Base-by-base conservation (phyloP, 2,113 vertebrate genomes). In the Conger conger region DNA sequence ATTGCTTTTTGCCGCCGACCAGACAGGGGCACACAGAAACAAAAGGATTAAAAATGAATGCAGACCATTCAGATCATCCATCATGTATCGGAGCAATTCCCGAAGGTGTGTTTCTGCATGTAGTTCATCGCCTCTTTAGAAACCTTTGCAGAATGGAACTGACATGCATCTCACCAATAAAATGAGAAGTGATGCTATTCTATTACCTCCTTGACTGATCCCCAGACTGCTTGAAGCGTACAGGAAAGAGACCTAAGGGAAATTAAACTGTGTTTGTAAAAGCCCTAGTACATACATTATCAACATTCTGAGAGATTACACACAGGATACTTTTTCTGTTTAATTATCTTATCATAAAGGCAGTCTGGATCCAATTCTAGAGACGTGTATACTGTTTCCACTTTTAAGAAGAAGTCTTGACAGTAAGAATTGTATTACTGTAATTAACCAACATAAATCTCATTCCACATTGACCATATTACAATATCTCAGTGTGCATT, bases 31-130 rank as follows among this genome's bases (percentile, higher is more conserved):
- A 73, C 30, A 73, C 68, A 73, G 33, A 73, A 73, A 73, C 68
- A 73, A 33, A 50, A 73, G 68, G 68, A 73, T 73, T 73, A 73
- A 73, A 73, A 73, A 73, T 73, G 68, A 73, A 73, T 73, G 68
- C 68, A 33, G 27, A 73, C 68, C 68, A 73, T 33, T 73, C n/a
- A 33, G 9, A 33, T 73, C 27, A 73, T 73, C 68, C 68, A 73
- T 73, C 68, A 73, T 2, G 9, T 13, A 33, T n/a, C 0, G 68
- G 27, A 13, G 27, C 27, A n/a, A 73, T 73, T 73, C 68, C 68
- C 68, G 1, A 33, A 73, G 68, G 68, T 30, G n/a, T 27, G 27
- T 7, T 33, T 23, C 68, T 30, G 27, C 68, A 73, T 27, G 68
- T 73, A n/a, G 68, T 27, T 13, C 27, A 27, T 33, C n/a, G 68